Evolutionary conservation across 2,888 invertebrate species (phyloP), one percentile per base, ranked within the genome.

Genomic region (Acanthacorydalis orientalis): DNA sequence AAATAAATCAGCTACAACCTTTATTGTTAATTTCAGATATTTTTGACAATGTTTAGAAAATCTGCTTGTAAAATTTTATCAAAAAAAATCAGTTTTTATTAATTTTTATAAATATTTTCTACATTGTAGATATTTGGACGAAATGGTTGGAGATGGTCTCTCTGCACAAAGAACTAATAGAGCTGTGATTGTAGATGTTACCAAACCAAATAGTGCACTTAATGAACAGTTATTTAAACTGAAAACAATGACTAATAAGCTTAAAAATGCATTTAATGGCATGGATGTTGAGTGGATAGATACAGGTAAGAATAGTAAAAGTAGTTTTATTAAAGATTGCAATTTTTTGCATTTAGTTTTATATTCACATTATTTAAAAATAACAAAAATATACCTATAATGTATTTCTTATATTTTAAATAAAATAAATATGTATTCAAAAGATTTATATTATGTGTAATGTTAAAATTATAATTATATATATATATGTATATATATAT

Each of bases 251-350:
- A 83, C 85, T 32, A 83, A 77, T 53, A 80, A 87, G 58, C 71
- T 96, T 51, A 79, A 83, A 59, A 85, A 83, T 60, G 95, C 95
- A 0, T 89, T 83, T 68, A 89, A 89, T 59, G 95, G 93, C 0
- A 76, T 83, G 54, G 91, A 93, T 60, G 91, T 93, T 33, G 87
- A 89, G 57, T 90, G 88, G 88, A 72, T 73, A 42, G 82, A 83
- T 56, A 70, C 69, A 57, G 75, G 76, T 74, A 61, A 57, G 52
- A 50, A 43, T 31, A 23, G 6, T 4, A 23, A 23, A 23, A 23
- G 3, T 23, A n/a, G 3, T 23, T 23, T 6, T 23, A 23, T 23
- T 23, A 23, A 6, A 23, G 6, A 23, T 23, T n/a, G n/a, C n/a
- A n/a, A n/a, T n/a, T n/a, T n/a, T n/a, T n/a, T n/a, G n/a, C n/a